Evolutionary conservation across 1,140 invertebrate genomes (phyloP).

Genomic region (Megathymus violae): DNA sequence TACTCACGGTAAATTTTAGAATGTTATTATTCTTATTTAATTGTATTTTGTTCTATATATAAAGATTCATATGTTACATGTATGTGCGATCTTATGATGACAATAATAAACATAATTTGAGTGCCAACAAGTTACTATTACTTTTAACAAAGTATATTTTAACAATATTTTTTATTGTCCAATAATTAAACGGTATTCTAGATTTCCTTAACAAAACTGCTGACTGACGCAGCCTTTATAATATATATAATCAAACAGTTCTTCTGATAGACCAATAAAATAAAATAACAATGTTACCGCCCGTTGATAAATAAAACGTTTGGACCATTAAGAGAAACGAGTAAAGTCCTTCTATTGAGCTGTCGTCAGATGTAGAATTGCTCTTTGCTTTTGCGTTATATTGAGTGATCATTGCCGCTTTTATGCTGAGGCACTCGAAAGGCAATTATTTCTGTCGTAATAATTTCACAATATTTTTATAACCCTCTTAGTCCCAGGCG

Average conservation of each 20-base stretch:
- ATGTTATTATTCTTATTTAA: too few relatives aligned
- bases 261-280: constrained; percentile 62
- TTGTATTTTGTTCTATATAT: too few relatives aligned
- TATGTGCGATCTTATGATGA: too few relatives aligned
- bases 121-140: too few relatives aligned
- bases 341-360: constrained; percentile 40
- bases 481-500: constrained; percentile 33
- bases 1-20: too few relatives aligned
- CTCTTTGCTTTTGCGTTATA: constrained; percentile 37
- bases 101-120: too few relatives aligned
- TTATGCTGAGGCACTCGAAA: constrained; percentile 43
- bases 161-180: too few relatives aligned
- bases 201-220: too few relatives aligned
- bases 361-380: constrained; percentile 36
- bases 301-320: constrained; percentile 66
- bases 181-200: too few relatives aligned
- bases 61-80: too few relatives aligned
- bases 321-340: constrained; percentile 53
- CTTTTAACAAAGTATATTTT: too few relatives aligned
- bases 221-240: too few relatives aligned
- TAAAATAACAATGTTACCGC: constrained; percentile 60
- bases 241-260: constrained; percentile 7
- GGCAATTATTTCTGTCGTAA: constrained; percentile 37
- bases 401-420: constrained; percentile 43
- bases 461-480: constrained; percentile 40